Percentiles rank a stretch among this genome's conserved stretches.
phyloP scores from a whole-genome alignment of 2,797 vertebrate species.

The Scyliorhinus canicula region DNA sequence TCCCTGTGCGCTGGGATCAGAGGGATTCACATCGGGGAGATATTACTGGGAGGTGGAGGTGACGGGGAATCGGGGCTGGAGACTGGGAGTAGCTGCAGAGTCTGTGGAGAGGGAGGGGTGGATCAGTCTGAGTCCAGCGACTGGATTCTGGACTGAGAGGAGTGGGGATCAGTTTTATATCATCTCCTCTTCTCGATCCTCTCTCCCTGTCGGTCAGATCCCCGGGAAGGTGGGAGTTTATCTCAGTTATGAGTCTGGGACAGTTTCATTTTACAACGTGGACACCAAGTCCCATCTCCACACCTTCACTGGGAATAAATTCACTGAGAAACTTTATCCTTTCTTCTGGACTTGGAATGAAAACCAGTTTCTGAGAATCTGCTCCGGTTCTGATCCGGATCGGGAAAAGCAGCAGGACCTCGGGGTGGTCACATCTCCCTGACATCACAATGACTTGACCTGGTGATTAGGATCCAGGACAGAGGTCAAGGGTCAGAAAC shows the following conservation, averaged over 20 bases:
- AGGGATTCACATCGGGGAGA: background rate
- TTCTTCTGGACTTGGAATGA: too few species aligned
- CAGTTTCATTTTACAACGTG: too few species aligned
- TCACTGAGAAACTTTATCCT: background rate
- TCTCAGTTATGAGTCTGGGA: too few species aligned
- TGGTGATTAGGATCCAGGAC: background rate
- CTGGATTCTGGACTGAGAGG: too few species aligned
- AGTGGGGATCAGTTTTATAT: too few species aligned
- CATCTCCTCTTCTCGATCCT: background rate
- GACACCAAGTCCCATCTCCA: too few species aligned
- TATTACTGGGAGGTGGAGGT: background rate
- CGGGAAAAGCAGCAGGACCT: background rate
- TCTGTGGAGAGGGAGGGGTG: too few species aligned
- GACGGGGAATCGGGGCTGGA: background rate
- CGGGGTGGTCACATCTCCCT: background rate
- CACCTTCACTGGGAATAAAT: background rate
- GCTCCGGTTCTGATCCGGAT: background rate
- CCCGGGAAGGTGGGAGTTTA: background rate
- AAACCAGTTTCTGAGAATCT: too few species aligned
- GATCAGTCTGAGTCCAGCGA: too few species aligned
- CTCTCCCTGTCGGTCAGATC: background rate
- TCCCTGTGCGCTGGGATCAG: background rate
- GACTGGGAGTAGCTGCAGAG: too few species aligned
- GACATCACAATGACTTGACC: background rate
- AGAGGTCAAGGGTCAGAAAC: background rate